Evolutionary conservation across 2,888 invertebrate species (phyloP).

Genomic region (Mythimna albipuncta): DNA sequence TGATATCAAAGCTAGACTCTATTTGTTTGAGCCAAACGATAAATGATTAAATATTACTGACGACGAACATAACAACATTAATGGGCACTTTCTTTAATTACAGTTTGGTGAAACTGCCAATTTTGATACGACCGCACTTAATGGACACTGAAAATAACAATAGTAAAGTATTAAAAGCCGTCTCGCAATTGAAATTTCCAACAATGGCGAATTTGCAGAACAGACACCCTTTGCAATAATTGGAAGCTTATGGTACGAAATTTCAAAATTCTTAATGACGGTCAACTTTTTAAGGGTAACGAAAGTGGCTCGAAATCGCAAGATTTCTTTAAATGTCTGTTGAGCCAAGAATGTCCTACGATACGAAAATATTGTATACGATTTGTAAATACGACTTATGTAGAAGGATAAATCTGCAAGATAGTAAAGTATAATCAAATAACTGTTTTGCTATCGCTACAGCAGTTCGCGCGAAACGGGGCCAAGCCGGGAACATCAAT

Average conservation of each 20-base stretch:
- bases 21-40: background rate
- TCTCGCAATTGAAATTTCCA: background rate
- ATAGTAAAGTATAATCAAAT: conserved; percentile 38
- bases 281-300: background rate
- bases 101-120: conserved; percentile 4
- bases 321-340: background rate
- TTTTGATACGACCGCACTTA: background rate
- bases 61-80: background rate
- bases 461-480: conserved; percentile 74
- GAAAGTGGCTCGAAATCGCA: background rate
- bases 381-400: conserved; percentile 17
- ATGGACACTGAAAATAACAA: conserved; percentile 5
- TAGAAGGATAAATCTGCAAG: conserved; percentile 20
- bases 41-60: background rate
- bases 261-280: background rate
- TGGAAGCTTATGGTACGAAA: background rate
- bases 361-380: background rate
- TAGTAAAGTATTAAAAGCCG: background rate
- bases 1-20: background rate
- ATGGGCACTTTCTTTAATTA: background rate
- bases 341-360: background rate
- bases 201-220: background rate
- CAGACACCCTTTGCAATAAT: background rate
- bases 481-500: conserved; percentile 83
- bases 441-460: conserved; percentile 74